These are phyloP conservation scores for Rhodophaea formosa DNA, from an alignment of 2,888 invertebrate genomes.

Conservation along the genomic window DNA sequence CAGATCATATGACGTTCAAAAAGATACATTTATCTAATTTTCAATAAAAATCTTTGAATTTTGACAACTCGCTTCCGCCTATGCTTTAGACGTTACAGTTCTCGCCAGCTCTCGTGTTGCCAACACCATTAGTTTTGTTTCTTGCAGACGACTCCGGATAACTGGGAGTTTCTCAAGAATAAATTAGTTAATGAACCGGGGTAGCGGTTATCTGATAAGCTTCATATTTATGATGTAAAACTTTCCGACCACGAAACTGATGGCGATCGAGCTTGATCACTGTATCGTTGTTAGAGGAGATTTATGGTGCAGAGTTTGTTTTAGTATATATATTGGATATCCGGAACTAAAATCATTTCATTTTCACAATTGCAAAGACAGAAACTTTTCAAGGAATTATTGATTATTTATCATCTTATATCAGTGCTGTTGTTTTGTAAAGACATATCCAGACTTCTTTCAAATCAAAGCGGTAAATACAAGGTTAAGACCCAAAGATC, in stretches of 20 bases:
- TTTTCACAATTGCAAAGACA: too few species aligned
- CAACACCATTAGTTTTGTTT: slow-evolving; percentile 76
- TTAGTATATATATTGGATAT: not conserved
- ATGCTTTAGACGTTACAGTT: slow-evolving; percentile 29
- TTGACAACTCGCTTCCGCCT: slow-evolving; percentile 31
- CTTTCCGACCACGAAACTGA: not conserved
- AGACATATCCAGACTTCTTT: too few species aligned
- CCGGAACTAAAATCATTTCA: too few species aligned
- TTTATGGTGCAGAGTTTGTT: not conserved
- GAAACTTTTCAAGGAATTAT: too few species aligned
- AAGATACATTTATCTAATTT: too few species aligned
- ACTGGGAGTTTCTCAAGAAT: slow-evolving; percentile 66
- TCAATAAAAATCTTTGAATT: too few species aligned
- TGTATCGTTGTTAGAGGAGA: not conserved
- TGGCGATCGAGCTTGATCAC: not conserved
- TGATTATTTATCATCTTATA: too few species aligned
- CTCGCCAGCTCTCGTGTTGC: slow-evolving; percentile 64
- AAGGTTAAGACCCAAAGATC: too few species aligned
- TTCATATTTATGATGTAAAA: slow-evolving; percentile 38
- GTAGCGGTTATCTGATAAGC: slow-evolving; percentile 55
- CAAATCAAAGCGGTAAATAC: too few species aligned
- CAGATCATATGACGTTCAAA: too few species aligned
- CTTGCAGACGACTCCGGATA: slow-evolving; percentile 64
- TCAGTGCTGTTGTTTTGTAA: too few species aligned
- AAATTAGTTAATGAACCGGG: slow-evolving; percentile 74